Conservation (phyloP, 2,113 vertebrate species). For the Rhagologus leucostigma region DNA sequence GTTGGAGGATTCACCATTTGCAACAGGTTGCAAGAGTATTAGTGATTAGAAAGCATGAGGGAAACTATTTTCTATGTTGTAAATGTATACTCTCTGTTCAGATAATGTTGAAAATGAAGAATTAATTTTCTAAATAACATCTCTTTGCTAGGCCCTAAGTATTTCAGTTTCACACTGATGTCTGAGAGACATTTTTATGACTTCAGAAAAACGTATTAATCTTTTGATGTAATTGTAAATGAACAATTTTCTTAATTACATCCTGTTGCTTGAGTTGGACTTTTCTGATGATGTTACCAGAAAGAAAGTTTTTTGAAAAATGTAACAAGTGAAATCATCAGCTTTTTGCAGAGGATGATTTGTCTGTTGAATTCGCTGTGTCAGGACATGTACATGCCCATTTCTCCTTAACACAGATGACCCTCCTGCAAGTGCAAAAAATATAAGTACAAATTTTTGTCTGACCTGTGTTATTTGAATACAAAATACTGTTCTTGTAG, state of each 20-base stretch:
- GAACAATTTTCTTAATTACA: background rate
- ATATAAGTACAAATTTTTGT: background rate
- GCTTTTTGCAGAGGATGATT: background rate
- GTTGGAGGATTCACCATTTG: background rate
- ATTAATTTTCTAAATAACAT: background rate
- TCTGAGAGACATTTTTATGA: background rate
- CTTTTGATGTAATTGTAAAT: background rate
- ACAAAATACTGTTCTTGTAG: background rate
- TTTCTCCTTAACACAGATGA: background rate
- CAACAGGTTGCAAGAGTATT: background rate
- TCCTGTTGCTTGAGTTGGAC: background rate
- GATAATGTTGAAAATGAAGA: background rate
- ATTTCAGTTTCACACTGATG: background rate
- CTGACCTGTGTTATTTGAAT: background rate
- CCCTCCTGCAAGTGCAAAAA: background rate
- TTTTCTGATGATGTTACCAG: background rate
- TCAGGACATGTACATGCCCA: background rate
- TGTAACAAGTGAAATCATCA: background rate
- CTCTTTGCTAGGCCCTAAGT: background rate
- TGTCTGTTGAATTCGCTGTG: background rate
- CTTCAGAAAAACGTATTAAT: background rate
- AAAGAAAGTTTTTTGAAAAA: background rate
- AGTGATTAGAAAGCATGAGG: background rate
- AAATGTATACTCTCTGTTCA: background rate
- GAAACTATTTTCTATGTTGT: background rate